Conservation (phyloP, 2,888 invertebrate genomes). For the Halictus ligatus region DNA sequence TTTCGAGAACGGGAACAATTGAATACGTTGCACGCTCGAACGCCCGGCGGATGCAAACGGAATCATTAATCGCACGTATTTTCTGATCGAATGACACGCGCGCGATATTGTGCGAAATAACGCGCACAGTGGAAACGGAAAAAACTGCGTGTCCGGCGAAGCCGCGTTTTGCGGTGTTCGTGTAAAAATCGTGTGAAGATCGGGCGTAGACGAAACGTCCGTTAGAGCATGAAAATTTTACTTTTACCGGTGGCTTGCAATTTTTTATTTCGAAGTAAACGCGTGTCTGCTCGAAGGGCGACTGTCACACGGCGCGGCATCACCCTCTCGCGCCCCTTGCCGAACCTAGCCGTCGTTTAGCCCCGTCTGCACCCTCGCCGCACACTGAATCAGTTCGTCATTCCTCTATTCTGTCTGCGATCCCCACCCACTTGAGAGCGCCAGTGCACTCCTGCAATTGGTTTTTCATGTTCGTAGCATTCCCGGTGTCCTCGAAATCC, state of each 20-base stretch:
- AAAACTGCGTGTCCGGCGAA: not conserved
- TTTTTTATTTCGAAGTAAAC: conserved; percentile 53
- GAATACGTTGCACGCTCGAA: not conserved
- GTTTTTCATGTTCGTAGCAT: conserved; percentile 45
- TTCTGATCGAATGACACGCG: not conserved
- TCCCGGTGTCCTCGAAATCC: conserved; percentile 75
- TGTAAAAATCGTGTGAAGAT: not conserved
- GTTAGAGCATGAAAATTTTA: conserved; percentile 65
- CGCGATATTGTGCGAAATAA: conserved; percentile 1
- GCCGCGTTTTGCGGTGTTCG: not conserved
- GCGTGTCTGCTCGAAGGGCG: conserved; percentile 70
- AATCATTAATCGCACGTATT: not conserved
- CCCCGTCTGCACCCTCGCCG: conserved; percentile 12
- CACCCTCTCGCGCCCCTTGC: conserved; percentile 15
- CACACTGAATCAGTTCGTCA: conserved; percentile 17
- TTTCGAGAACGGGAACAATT: not conserved
- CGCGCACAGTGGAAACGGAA: not conserved
- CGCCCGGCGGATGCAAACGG: not conserved
- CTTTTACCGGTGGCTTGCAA: conserved; percentile 48
- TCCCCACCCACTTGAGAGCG: conserved; percentile 4
- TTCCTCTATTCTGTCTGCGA: conserved; percentile 7
- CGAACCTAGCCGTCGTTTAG: not conserved
- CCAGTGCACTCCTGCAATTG: conserved; percentile 49
- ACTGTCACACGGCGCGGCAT: conserved; percentile 56
- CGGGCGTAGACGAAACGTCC: not conserved